A percentile compares a stretch with the other conserved stretches of the same genome.
Evolutionary conservation across 2,888 invertebrate species (phyloP).

Genomic region (Amiota mariae): DNA sequence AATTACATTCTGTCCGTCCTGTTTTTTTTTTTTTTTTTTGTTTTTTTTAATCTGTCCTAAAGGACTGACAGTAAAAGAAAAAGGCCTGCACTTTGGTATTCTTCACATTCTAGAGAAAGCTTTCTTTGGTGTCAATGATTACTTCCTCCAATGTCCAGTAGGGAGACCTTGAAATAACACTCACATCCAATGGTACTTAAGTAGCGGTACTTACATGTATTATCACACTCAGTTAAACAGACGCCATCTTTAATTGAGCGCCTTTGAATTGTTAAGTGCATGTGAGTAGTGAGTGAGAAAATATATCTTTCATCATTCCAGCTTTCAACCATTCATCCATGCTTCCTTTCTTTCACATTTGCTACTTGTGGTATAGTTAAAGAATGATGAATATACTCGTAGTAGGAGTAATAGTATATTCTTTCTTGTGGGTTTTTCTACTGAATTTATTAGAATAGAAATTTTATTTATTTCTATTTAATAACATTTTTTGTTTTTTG

Average conservation of each 20-base stretch:
- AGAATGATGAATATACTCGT: no score
- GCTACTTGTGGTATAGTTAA: no score
- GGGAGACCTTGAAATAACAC: no score
- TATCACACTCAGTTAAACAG: constrained; percentile 27
- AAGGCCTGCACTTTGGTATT: no score
- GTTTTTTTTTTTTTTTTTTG: no score
- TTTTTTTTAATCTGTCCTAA: no score
- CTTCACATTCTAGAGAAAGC: no score
- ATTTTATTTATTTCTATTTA: constrained; percentile 10
- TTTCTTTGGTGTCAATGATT: no score
- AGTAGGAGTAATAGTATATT: not conserved
- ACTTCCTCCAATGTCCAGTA: no score
- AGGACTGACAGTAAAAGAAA: no score
- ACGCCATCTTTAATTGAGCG: constrained; percentile 30
- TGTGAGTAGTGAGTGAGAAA: not conserved
- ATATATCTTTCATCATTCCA: not conserved
- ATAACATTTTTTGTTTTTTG: constrained; percentile 1
- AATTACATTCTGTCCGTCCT: no score
- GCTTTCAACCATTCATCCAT: not conserved
- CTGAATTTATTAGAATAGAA: not conserved
- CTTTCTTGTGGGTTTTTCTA: not conserved
- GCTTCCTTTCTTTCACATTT: not conserved
- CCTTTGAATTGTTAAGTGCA: constrained; percentile 11
- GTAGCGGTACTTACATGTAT: constrained; percentile 18
- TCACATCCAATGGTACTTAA: not conserved